Conservation (phyloP, 2,888 invertebrate species). For the Cataglyphis albicans region DNA sequence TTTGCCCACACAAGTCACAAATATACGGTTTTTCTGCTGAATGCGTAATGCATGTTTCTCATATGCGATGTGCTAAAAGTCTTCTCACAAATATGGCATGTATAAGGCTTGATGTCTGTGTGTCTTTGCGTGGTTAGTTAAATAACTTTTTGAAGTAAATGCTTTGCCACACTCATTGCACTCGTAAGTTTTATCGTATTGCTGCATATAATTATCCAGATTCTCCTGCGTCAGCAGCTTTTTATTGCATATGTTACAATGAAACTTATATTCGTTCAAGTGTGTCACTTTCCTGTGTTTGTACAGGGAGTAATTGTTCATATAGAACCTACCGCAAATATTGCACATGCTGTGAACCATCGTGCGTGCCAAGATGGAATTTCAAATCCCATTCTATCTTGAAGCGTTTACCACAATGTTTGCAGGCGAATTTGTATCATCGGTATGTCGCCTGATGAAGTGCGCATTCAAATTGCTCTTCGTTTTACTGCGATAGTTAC, state of each 20-base stretch:
- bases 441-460: conserved; percentile 76
- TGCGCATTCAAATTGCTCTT: conserved; percentile 79
- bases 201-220: conserved; percentile 76
- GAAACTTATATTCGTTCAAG: conserved; percentile 79
- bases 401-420: conserved; percentile 78
- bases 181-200: conserved; percentile 76
- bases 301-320: conserved; percentile 78
- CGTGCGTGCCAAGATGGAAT: conserved; percentile 79
- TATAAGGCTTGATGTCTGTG: conserved; percentile 78
- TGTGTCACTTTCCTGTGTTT: conserved; percentile 80
- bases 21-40: conserved; percentile 74
- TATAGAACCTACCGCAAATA: conserved; percentile 80
- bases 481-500: conserved; percentile 76
- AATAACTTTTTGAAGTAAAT: conserved; percentile 79
- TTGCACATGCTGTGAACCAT: conserved; percentile 79
- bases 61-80: conserved; percentile 76
- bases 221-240: conserved; percentile 78
- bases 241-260: conserved; percentile 78
- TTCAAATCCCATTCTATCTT: conserved; percentile 81
- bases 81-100: conserved; percentile 78
- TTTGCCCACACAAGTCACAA: conserved; percentile 78
- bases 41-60: conserved; percentile 77
- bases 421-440: conserved; percentile 77
- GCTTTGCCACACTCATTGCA: conserved; percentile 80
- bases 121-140: conserved; percentile 76